A percentile compares a stretch with the other conserved stretches of the same genome.
Conservation (phyloP, 2,113 vertebrate genomes). For the Pitta sordida region DNA sequence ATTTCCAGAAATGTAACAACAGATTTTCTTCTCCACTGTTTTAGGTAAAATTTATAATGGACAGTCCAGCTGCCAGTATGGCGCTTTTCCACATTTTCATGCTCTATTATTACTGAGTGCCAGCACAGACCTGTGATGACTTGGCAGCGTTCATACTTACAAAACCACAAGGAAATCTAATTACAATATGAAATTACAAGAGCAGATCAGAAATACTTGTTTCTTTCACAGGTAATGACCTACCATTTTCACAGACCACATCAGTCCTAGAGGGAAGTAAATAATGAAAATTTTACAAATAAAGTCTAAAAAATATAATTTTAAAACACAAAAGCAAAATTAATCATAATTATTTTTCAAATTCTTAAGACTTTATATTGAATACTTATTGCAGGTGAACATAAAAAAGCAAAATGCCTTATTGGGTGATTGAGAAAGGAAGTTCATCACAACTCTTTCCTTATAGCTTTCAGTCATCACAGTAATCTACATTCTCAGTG, state of each 20-base stretch:
- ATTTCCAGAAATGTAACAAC: not conserved
- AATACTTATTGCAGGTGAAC: not conserved
- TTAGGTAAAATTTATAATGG: not conserved
- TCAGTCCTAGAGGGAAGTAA: not conserved
- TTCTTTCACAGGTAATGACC: not conserved
- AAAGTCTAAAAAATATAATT: not conserved
- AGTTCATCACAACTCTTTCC: not conserved
- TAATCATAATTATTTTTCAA: not conserved
- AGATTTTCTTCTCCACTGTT: not conserved
- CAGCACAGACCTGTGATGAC: not conserved
- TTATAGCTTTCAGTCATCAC: not conserved
- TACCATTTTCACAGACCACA: not conserved
- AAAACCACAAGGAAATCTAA: not conserved
- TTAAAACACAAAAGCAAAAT: not conserved
- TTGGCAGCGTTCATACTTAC: not conserved
- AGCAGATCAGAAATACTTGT: not conserved
- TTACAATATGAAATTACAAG: not conserved
- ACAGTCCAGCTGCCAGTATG: not conserved
- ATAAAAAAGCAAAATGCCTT: not conserved
- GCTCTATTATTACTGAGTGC: not conserved
- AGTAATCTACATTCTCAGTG: not conserved
- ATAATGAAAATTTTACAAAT: not conserved
- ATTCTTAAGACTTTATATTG: not conserved
- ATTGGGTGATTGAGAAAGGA: not conserved
- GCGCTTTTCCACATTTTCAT: not conserved